A percentile compares a stretch with the other conserved stretches of the same genome.
Conservation (phyloP, 2,797 vertebrate species). For the Platalea minor region DNA sequence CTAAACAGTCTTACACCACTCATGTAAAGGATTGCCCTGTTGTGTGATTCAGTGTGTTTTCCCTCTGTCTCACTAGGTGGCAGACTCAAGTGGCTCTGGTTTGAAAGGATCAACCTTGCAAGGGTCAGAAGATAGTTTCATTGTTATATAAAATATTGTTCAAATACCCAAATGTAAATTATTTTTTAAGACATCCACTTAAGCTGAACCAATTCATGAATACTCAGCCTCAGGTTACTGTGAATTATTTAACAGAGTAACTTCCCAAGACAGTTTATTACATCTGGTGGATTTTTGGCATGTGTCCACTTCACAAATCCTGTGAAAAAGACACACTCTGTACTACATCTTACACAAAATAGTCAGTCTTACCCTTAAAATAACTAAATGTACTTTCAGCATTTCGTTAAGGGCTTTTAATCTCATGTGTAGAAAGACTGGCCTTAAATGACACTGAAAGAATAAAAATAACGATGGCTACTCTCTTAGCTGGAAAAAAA, state of each 20-base stretch:
- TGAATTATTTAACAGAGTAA: conserved; percentile 4
- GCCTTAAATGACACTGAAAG: neutral
- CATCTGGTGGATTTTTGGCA: neutral
- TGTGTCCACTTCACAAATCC: neutral
- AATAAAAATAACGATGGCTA: neutral
- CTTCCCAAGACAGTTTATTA: conserved; percentile 9
- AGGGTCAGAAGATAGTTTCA: neutral
- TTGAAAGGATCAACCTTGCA: neutral
- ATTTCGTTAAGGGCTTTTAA: neutral
- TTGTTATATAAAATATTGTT: neutral
- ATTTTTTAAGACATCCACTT: neutral
- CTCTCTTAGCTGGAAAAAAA: neutral
- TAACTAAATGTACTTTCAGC: neutral
- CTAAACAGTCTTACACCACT: neutral
- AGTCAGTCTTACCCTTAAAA: neutral
- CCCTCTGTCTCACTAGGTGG: neutral
- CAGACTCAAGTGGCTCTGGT: neutral
- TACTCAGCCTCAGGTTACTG: neutral
- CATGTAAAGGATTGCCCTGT: fast-evolving
- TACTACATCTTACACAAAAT: neutral
- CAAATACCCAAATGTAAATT: neutral
- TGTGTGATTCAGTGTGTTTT: neutral
- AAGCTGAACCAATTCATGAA: neutral
- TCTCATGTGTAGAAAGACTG: neutral
- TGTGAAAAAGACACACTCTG: neutral